Percentiles rank a stretch among this genome's conserved stretches.
Conservation (phyloP, 2,888 invertebrate species). For the Tribolium freemani region DNA sequence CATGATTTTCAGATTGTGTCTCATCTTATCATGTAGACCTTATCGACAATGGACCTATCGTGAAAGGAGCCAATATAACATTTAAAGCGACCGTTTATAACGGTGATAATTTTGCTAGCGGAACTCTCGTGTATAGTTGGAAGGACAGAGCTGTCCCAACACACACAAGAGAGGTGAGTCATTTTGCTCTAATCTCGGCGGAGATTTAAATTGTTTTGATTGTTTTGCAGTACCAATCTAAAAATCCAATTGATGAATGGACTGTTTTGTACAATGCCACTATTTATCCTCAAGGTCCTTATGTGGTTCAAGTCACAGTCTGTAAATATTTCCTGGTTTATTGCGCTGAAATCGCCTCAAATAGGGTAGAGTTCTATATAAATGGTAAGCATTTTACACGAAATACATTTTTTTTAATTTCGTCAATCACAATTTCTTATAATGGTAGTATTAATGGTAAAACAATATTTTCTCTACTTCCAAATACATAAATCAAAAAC, state of each 20-base stretch:
- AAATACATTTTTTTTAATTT: not conserved
- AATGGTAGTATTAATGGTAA: too few species aligned
- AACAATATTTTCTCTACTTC: too few species aligned
- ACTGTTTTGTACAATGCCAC: constrained; percentile 72
- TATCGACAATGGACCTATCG: constrained; percentile 77
- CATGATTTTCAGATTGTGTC: constrained; percentile 45
- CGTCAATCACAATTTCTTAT: too few species aligned
- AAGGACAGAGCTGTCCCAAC: constrained; percentile 73
- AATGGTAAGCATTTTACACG: constrained; percentile 19
- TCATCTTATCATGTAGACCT: constrained; percentile 69
- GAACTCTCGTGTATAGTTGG: constrained; percentile 73
- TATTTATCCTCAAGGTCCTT: constrained; percentile 73
- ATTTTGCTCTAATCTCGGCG: not conserved
- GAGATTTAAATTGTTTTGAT: not conserved
- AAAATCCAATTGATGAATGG: constrained; percentile 74
- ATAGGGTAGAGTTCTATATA: constrained; percentile 66
- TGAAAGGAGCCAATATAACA: constrained; percentile 79
- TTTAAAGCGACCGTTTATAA: constrained; percentile 75
- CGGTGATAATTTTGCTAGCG: constrained; percentile 65
- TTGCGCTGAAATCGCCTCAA: constrained; percentile 68
- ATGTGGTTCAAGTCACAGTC: constrained; percentile 73
- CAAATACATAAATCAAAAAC: too few species aligned
- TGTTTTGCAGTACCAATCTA: constrained; percentile 66
- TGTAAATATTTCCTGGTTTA: constrained; percentile 60
- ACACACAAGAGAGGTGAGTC: constrained; percentile 69